phyloP scores from a whole-genome alignment of 2,113 vertebrate species.

The Phyllostomus discolor region DNA sequence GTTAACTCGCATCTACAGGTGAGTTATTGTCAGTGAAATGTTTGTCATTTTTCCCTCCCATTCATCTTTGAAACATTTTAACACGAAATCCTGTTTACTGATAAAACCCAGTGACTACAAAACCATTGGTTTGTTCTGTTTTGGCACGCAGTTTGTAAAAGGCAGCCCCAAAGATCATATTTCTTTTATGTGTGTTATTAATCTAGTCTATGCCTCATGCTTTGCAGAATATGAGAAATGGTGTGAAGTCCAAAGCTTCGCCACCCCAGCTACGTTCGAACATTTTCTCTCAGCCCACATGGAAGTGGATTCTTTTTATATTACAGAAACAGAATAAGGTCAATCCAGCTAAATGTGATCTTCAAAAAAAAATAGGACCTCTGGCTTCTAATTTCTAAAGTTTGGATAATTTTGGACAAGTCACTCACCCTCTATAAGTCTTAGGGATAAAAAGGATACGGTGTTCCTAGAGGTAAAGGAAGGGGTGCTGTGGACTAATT shows the following conservation, averaged over 20 bases:
- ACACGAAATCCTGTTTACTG: conserved; percentile 50
- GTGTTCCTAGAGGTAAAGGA: neutral
- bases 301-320: conserved; percentile 1
- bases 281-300: conserved; percentile 23
- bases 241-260: neutral
- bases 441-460: neutral
- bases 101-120: conserved; percentile 59
- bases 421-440: neutral
- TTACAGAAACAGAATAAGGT: neutral
- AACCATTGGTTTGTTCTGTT: conserved; percentile 68
- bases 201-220: conserved; percentile 38
- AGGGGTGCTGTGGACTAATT: neutral
- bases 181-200: conserved; percentile 61
- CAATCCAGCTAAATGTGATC: neutral
- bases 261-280: neutral
- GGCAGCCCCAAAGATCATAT: neutral
- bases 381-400: neutral
- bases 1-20: neutral
- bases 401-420: neutral
- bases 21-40: conserved; percentile 33
- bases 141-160: conserved; percentile 38
- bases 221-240: conserved; percentile 53
- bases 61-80: conserved; percentile 32
- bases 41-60: conserved; percentile 41
- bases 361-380: neutral